These are phyloP conservation scores for Apotomis capreana DNA, from an alignment of 2,888 invertebrate genomes.

Conservation along the genomic window DNA sequence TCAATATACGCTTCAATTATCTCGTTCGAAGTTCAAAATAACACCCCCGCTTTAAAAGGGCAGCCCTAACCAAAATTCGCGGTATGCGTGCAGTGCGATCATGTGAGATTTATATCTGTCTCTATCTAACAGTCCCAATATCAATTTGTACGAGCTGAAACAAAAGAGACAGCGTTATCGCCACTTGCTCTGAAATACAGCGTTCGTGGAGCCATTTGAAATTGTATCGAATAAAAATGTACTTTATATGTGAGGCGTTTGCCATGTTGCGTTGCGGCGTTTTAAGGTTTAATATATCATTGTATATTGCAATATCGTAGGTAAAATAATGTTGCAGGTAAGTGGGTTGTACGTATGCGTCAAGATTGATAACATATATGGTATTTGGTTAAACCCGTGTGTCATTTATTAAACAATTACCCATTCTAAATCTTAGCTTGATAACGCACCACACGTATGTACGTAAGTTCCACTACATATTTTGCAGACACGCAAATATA, in stretches of 20 bases:
- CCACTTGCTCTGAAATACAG: conserved; percentile 50
- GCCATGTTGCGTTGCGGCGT: background rate
- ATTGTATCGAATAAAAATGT: conserved; percentile 42
- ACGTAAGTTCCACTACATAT: too few species aligned
- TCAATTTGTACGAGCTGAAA: conserved; percentile 61
- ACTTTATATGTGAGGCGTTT: conserved; percentile 26
- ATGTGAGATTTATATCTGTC: conserved; percentile 66
- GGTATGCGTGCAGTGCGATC: conserved; percentile 42
- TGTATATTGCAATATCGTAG: background rate
- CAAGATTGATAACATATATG: too few species aligned
- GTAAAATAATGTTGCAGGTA: too few species aligned
- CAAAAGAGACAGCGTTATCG: conserved; percentile 54
- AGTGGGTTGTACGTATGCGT: too few species aligned
- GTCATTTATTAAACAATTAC: too few species aligned
- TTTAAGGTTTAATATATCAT: conserved; percentile 17
- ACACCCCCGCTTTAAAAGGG: conserved; percentile 9
- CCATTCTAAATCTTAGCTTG: too few species aligned
- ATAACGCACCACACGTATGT: too few species aligned
- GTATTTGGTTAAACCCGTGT: too few species aligned
- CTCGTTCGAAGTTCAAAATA: conserved; percentile 3
- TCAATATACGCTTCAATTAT: conserved; percentile 24
- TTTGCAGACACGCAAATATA: too few species aligned
- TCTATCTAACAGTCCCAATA: conserved; percentile 62
- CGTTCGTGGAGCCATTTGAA: conserved; percentile 44
- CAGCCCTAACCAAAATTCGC: background rate